Evolutionary conservation across 2,113 vertebrate species (phyloP).

Genomic region (Phalacrocorax aristotelis): DNA sequence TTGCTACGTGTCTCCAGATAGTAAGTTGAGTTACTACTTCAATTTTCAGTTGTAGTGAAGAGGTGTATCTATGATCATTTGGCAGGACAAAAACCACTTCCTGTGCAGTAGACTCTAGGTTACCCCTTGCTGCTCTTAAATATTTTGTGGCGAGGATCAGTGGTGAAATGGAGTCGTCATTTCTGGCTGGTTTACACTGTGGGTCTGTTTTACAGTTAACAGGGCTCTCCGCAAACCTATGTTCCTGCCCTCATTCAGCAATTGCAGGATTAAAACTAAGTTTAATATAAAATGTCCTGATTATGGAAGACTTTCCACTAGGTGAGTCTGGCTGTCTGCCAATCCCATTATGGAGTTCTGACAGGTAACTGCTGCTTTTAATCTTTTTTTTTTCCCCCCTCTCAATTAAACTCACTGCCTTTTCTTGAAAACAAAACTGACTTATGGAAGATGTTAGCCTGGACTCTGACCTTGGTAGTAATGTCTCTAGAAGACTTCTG

Average conservation of each 20-base stretch:
- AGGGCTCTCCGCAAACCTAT: background rate
- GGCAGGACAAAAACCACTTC: background rate
- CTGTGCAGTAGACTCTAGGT: background rate
- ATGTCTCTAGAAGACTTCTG: background rate
- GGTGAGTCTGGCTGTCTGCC: background rate
- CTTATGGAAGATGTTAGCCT: no score
- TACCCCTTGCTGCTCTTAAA: background rate
- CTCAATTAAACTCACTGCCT: background rate
- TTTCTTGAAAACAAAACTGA: background rate
- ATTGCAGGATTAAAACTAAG: background rate
- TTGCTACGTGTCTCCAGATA: accelerated
- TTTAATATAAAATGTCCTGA: background rate
- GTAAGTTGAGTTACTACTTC: background rate
- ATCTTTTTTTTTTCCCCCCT: no score
- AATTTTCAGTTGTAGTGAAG: background rate
- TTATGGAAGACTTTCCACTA: background rate
- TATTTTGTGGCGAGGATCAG: background rate
- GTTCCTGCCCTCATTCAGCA: background rate
- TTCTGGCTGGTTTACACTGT: background rate
- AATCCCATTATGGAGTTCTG: background rate
- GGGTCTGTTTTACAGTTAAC: background rate
- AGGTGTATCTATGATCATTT: no score
- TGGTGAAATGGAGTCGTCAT: background rate
- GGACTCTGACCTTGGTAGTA: background rate
- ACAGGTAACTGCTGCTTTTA: no score